phyloP scores from a whole-genome alignment of 2,797 vertebrate species.

The Mus spretus region DNA sequence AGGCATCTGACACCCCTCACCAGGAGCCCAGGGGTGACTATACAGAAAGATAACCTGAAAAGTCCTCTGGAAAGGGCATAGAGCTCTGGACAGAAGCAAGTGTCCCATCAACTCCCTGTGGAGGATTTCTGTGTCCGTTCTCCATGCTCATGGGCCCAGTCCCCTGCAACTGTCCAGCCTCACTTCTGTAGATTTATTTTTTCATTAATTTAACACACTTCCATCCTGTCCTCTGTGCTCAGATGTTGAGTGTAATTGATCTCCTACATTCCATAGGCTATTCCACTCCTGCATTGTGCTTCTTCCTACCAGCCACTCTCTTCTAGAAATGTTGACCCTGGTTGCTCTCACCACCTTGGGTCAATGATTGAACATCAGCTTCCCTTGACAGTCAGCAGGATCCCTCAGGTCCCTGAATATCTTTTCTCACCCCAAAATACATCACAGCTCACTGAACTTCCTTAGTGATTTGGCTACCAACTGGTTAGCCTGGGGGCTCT shows the following conservation, averaged over 20 bases:
- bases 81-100: background rate
- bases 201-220: background rate
- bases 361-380: background rate
- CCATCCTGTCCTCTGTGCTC: background rate
- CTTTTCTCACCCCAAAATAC: background rate
- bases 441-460: background rate
- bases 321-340: background rate
- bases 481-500: background rate
- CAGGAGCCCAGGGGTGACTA: accelerated
- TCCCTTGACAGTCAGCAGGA: background rate
- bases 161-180: background rate
- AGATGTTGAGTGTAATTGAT: background rate
- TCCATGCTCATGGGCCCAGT: background rate
- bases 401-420: accelerated
- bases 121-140: background rate
- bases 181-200: background rate
- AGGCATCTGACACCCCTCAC: background rate
- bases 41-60: background rate
- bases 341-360: background rate
- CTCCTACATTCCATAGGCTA: background rate
- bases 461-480: background rate
- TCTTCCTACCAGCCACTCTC: background rate
- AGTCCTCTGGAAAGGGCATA: background rate
- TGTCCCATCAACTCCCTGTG: accelerated
- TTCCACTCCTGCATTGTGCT: background rate